Evolutionary conservation across 2,797 vertebrate species (phyloP), one percentile per base, ranked within the genome.

Genomic region (Eutrigla gurnardus): DNA sequence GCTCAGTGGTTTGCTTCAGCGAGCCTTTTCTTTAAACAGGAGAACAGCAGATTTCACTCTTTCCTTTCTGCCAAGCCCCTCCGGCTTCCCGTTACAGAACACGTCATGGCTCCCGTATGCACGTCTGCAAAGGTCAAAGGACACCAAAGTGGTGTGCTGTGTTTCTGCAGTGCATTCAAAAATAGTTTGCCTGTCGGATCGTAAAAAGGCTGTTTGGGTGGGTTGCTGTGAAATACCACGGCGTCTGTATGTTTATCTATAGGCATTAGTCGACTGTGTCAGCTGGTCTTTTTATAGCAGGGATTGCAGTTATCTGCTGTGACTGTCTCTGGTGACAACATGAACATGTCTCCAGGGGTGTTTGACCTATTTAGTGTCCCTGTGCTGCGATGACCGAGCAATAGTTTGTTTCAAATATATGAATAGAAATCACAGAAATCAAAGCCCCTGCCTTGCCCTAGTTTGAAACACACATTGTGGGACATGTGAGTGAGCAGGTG

Each of bases 211-310:
- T 32, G 5, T 49, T 63, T 54, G 57, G 17, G 25, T 25, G 25
- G 25, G 25, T 25, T 25, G 25, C 49, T 45, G 36, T 75, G 46
- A 66, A 71, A 43, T 60, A 57, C 37, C 58, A 45, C 52, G 52
- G 42, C 67, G 59, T 70, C 68, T 87, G 73, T 77, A 80, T 82
- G 85, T 90, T 75, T 86, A 91, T 87, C 77, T 89, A 85, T 88
- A 90, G 80, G 68, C 73, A 73, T 71, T 61, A 68, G 65, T 78
- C 75, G 74, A 65, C 74, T 84, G 80, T 81, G 82, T 89, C 91
- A 93, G 88, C 89, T 77, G 60, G 58, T 90, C 82, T 92, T 85
- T 89, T 88, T 88, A 90, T 86, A 91, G 82, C 81, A 80, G 64
- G 73, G 70, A 77, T 84, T 82, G 84, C 80, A 79, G 75, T 82